Conservation (phyloP, 2,113 vertebrate genomes). For the Fukomys damarensis region DNA sequence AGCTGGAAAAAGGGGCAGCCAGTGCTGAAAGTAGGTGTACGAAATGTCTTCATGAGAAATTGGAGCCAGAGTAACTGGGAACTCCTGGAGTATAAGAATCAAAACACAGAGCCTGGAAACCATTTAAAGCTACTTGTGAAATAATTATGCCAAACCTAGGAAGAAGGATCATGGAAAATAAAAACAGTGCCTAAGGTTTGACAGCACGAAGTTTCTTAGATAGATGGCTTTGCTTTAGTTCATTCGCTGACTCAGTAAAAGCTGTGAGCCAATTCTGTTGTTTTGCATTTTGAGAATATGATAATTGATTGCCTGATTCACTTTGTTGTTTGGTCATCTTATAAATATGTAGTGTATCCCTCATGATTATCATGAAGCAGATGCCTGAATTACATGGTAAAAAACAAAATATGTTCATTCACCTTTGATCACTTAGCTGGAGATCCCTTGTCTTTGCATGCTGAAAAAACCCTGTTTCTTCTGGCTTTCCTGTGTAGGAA, state of each 20-base stretch:
- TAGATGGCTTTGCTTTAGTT: not conserved
- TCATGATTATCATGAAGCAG: not conserved
- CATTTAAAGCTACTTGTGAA: not conserved
- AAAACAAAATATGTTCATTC: not conserved
- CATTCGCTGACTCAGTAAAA: not conserved
- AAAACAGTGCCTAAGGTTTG: not conserved
- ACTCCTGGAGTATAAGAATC: not conserved
- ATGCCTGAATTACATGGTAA: not conserved
- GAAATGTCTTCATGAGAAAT: not conserved
- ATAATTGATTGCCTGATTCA: not conserved
- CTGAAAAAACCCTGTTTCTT: not conserved
- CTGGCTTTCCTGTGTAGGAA: not conserved
- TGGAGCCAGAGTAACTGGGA: not conserved
- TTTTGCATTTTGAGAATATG: slow-evolving; percentile 44
- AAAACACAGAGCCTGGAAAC: not conserved
- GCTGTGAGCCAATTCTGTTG: not conserved
- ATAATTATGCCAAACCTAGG: not conserved
- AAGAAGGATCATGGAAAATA: not conserved
- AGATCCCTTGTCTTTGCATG: not conserved
- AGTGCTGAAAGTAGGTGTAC: not conserved
- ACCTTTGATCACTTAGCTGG: not conserved
- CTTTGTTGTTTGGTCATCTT: not conserved
- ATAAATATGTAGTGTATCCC: not conserved
- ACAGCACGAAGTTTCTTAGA: not conserved
- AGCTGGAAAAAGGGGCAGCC: not conserved